A percentile compares a stretch with the other conserved stretches of the same genome.
Evolutionary conservation across 2,888 invertebrate genomes (phyloP).

Genomic region (Brassicogethes aeneus): DNA sequence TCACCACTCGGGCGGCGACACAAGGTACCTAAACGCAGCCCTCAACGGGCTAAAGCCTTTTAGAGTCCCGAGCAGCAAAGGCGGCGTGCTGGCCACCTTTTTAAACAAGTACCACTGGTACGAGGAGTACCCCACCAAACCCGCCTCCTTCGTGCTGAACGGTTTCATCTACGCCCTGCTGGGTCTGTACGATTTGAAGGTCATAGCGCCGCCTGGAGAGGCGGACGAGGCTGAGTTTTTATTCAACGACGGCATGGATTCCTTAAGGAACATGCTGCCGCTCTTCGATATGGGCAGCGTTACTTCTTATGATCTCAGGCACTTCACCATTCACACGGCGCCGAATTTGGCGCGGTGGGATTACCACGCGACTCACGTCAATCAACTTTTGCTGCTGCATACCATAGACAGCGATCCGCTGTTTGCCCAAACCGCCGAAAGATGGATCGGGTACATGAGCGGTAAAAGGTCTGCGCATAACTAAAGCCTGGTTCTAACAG

Average conservation of each 20-base stretch:
- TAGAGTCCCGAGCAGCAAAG: conserved; percentile 59
- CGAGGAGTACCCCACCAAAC: conserved; percentile 96
- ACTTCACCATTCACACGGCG: conserved; percentile 79
- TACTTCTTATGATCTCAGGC: conserved; percentile 91
- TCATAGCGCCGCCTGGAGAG: conserved; percentile 56
- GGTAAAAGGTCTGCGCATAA: conserved; percentile 93
- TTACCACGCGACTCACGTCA: conserved; percentile 97
- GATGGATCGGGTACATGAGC: conserved; percentile 94
- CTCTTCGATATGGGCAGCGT: conserved; percentile 94
- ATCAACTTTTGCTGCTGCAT: conserved; percentile 81
- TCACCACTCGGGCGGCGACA: conserved; percentile 67
- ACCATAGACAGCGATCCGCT: conserved; percentile 79
- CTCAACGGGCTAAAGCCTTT: conserved; percentile 72
- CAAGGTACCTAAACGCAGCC: conserved; percentile 73
- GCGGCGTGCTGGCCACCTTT: conserved; percentile 80
- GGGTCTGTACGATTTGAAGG: conserved; percentile 91
- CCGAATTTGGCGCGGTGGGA: conserved; percentile 98
- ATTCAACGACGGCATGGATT: conserved; percentile 76
- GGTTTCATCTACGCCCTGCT: conserved; percentile 97
- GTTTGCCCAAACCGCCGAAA: conserved; percentile 71
- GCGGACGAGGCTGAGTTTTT: conserved; percentile 57
- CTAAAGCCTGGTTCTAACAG: conserved; percentile 45
- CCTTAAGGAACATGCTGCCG: conserved; percentile 77
- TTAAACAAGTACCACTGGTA: conserved; percentile 88
- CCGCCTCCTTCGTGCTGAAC: conserved; percentile 91